Base-by-base conservation (phyloP, 2,888 invertebrate species). In the Drosophila antonietae region DNA sequence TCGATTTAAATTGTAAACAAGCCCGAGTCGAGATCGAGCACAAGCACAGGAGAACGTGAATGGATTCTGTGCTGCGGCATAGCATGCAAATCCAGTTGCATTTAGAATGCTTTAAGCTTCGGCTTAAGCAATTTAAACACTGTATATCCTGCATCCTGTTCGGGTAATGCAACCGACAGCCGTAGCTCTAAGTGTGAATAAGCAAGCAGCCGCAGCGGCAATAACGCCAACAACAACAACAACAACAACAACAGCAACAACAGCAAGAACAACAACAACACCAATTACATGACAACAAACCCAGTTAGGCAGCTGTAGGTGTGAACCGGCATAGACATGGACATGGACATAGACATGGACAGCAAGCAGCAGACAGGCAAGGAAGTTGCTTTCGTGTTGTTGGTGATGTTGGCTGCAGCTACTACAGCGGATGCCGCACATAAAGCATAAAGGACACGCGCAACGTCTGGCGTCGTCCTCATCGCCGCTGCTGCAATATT, bases 1-100 rank as follows among this genome's bases (percentile, higher is more conserved):
- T 85, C 85, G 88, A 85, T 85, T 85, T 83, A 85, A 85, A 85
- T 85, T 88, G 84, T 88, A 85, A 85, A 74, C 87, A 84, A 87
- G 76, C 67, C 72, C 23, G n/a, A 39, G 37, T 18, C 12, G 46
- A 46, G 46, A 15, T 15, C 5, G 14, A 52, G 35, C 3, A 10
- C 9, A 41, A 51, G 33, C 1, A 20, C 9, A 6, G 14, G 53
- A 23, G 15, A 62, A 18, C 33, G 44, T 65, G 33, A 18, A 46
- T 23, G 47, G 10, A 35, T 35, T 28, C 44, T 44, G 44, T 52
- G 63, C 39, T 12, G 23, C 62, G 51, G 57, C 63, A 46, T 46
- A 70, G 64, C 53, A 84, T 84, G 87, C 83, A 86, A 83, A 83
- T 83, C 55, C 73, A 60, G 74, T 55, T 75, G 85, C 71, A 70